phyloP scores from a whole-genome alignment of 2,888 invertebrate species.

The Lutraria lutraria region DNA sequence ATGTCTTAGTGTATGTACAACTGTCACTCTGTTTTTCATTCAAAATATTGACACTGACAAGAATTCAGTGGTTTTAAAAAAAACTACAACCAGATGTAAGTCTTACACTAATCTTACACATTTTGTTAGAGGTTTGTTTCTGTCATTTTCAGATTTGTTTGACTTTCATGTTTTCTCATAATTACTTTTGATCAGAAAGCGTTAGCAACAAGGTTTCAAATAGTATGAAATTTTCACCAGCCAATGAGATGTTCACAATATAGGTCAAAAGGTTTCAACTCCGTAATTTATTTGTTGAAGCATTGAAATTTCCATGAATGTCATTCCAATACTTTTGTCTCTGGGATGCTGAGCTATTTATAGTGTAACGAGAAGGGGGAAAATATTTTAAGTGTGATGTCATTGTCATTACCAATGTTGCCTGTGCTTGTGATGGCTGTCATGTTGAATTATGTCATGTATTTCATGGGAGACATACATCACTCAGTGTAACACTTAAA shows the following conservation, averaged over 20 bases:
- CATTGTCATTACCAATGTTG: slow-evolving; percentile 16
- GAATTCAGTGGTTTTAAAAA: not conserved
- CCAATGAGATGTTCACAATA: not conserved
- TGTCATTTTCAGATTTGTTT: slow-evolving; percentile 3
- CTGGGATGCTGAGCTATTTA: slow-evolving; percentile 17
- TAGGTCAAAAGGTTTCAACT: not conserved
- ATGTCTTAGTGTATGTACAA: not conserved
- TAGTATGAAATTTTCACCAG: not conserved
- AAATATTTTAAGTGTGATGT: not conserved
- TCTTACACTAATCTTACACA: not conserved
- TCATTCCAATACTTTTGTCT: slow-evolving; percentile 19
- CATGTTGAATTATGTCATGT: not conserved
- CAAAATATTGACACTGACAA: not conserved
- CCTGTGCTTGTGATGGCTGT: slow-evolving; percentile 7
- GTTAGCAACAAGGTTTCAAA: not conserved
- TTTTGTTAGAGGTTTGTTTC: not conserved
- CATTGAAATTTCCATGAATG: not conserved
- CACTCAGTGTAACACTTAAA: not conserved
- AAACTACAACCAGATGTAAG: not conserved
- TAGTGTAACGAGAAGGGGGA: not conserved
- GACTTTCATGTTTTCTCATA: not conserved
- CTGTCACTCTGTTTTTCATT: not conserved
- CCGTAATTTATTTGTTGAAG: not conserved
- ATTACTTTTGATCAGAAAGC: slow-evolving; percentile 6
- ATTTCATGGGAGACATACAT: not conserved